Base-by-base conservation (phyloP, 2,797 vertebrate species). In the Nasua narica region DNA sequence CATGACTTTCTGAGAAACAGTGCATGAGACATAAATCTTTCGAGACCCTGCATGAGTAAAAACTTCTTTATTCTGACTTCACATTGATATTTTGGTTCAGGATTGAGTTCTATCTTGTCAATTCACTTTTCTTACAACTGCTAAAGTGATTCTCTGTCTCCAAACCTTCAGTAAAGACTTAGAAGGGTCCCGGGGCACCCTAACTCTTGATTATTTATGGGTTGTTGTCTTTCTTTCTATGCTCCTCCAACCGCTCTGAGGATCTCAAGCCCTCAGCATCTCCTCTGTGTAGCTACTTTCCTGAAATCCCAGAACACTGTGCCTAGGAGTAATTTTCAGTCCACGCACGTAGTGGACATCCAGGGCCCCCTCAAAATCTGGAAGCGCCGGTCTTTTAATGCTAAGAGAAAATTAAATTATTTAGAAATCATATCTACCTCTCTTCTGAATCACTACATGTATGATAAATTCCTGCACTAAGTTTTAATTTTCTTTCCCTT, bases 41-140 rank as follows among this genome's bases (percentile, higher is more conserved):
- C 15, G 16, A 88, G 46, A 67, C 7, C 1, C 23, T 67, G 29
- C 19, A 0, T 15, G 56, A 67, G 37, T 50, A 1, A 50, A 87
- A 76, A 40, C 7, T 21, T 32, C 7, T 21, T 32, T 2, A 65
- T 32, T 56, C 35, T 19, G 43, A 43, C 43, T 21, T 18, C 27
- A 3, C 16, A 7, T 9, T 14, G 27, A 23, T 1, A 35, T 1
- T 5, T 37, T 35, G 21, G 23, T 7, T n/a, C 54, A 65, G 58
- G 7, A 27, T 0, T 12, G 27, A 65, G 29, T 15, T 74, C 16
- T 5, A 15, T 0, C 1, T 19, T 1, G 15, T 2, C 27, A 35
- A 18, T 35, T 4, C 14, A 4, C 46, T 60, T 52, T 56, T 3
- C 23, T 72, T 29, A n/a, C 7, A n/a, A 29, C 62, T 25, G 5